Base-by-base conservation (phyloP, 1,140 invertebrate species). In the Armadillidium nasatum region DNA sequence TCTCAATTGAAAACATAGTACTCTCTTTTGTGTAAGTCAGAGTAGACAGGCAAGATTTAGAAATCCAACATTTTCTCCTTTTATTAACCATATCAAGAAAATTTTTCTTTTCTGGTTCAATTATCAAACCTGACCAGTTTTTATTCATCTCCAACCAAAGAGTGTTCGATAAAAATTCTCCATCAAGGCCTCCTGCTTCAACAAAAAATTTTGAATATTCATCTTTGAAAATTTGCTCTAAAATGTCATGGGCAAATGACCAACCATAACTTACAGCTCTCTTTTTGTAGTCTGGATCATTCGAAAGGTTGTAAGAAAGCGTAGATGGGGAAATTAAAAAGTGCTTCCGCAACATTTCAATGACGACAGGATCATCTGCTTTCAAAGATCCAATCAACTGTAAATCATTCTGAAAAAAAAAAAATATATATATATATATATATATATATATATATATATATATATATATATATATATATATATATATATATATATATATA, bases 1-100 rank as follows among this genome's bases (percentile, higher is more conserved):
- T 60, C 50, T 60, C 11, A 15, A 19, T 7, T 15, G 50, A 60
- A 15, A 60, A 13, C 50, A 60, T 60, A 7, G 7, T 3, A 19
- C 1, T 19, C 19, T 19, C 19, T 60, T 60, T 60, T 15, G 50
- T 13, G 19, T 60, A 60, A 60, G 19, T 7, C 11, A 60, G 11
- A 15, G 50, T 60, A 3, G 50, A 60, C 11, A 60, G 50, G 19
- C 50, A 60, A 13, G 50, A 60, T 15, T 60, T 60, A 60, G 50
- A 60, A 19, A 60, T 60, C 50, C 50, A 60, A 60, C 50, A 60
- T 60, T 60, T 60, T 60, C 50, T 13, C 50, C 50, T 60, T 60
- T 60, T 60, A 7, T 60, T 15, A 60, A 60, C 50, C 50, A 60
- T 60, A 19, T 60, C 50, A 13, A 15, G 50, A 60, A 60, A 60